Base-by-base conservation (phyloP, 2,797 vertebrate genomes). In the Odontamblyopus rebecca region DNA sequence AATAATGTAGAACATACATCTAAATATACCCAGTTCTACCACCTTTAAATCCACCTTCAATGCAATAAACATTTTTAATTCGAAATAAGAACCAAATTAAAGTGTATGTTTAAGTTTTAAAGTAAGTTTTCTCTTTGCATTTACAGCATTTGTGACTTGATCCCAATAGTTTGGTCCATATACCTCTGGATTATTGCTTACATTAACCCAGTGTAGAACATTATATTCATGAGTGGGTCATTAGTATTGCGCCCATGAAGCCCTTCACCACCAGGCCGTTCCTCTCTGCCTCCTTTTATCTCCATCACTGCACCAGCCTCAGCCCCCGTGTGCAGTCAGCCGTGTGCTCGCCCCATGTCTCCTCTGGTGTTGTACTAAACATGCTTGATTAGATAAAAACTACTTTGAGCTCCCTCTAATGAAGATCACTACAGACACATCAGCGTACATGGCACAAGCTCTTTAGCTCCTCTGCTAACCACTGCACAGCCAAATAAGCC, bases 311-410 rank as follows among this genome's bases (percentile, higher is more conserved):
- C 72, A n/a, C 23, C 66, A 12, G 54, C 57, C 11, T 67, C 48
- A 32, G 48, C 65, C 50, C 50, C 68, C 76, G 38, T 79, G 73
- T 68, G 72, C 84, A 85, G 73, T 78, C 86, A 86, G 75, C 84
- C 87, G 29, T 88, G 84, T 76, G 84, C 79, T 78, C 71, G 19
- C 75, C 76, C 82, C 65, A 83, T 81, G 79, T 89, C 82, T 90
- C 82, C 80, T 83, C 82, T 76, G 61, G 75, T 89, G 86, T 92
- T 91, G 88, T 69, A 53, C 75, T 86, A 89, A 91, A 91, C 92
- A 93, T 91, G 92, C 89, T 83, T 92, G 92, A 93, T 93, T 92
- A 93, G 85, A 82, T 89, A 91, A 90, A 91, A 90, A 91, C 92
- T 91, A 88, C 84, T 88, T 91, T 85, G 85, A 66, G 32, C 75